phyloP scores from a whole-genome alignment of 1,140 invertebrate genomes.

The Microplitis demolitor region DNA sequence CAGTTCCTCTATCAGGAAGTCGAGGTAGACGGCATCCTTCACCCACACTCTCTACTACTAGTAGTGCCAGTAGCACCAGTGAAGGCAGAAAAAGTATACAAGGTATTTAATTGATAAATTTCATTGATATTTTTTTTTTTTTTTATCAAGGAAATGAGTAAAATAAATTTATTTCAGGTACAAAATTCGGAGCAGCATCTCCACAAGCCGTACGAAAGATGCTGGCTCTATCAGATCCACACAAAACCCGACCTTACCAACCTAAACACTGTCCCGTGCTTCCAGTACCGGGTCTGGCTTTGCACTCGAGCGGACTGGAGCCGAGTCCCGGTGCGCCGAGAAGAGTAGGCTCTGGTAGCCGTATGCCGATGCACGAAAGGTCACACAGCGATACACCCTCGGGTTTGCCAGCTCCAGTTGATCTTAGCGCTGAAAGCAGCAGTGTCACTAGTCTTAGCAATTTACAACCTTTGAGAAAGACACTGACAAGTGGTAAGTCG shows the following conservation, averaged over 20 bases:
- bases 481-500: constrained; percentile 77
- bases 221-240: constrained; percentile 83
- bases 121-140: neutral
- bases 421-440: constrained; percentile 92
- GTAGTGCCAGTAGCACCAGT: constrained; percentile 86
- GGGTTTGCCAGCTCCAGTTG: constrained; percentile 79
- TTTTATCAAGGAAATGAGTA: neutral
- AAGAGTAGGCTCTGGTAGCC: constrained; percentile 66
- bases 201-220: constrained; percentile 95
- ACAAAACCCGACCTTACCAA: constrained; percentile 86
- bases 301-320: constrained; percentile 61
- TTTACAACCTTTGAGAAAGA: constrained; percentile 82
- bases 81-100: constrained; percentile 71
- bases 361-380: constrained; percentile 76
- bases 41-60: constrained; percentile 88
- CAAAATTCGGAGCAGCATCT: constrained; percentile 87
- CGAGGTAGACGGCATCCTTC: constrained; percentile 78
- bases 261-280: constrained; percentile 68
- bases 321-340: constrained; percentile 72
- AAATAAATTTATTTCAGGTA: constrained; percentile 46
- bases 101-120: constrained; percentile 37
- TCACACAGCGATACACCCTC: constrained; percentile 89
- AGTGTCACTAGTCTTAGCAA: constrained; percentile 92
- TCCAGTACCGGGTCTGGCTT: constrained; percentile 58
- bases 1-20: constrained; percentile 56